Base-by-base conservation (phyloP, 2,888 invertebrate species). In the Antheraea yamamai region DNA sequence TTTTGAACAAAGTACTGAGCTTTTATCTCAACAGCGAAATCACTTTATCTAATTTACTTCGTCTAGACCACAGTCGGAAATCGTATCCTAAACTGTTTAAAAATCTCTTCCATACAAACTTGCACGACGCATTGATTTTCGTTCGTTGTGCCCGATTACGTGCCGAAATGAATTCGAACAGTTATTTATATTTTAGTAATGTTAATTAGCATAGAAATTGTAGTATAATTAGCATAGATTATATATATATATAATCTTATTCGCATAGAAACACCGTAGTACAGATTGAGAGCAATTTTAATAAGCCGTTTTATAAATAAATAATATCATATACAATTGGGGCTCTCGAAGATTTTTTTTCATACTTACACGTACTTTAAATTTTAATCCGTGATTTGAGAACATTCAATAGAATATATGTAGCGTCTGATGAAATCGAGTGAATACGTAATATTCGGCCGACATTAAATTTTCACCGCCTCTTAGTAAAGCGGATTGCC, bases 381-480 rank as follows among this genome's bases (percentile, higher is more conserved):
- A 20, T 30, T 66, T 66, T 66, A 14, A 30, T 66, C 4, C 26
- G 30, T 23, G 26, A 70, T 70, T 70, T 39, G 39, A 39, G 23
- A 70, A 70, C 39, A 70, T 39, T 70, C 39, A 70, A 35, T 70
- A 70, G 39, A 20, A 39, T 39, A n/a, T 68, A n/a, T 61, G 23
- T 61, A 61, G 12, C 80, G 78, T 80, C 80, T 76, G 77, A 78
- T 82, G 77, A 80, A 77, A 80, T 79, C 78, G 77, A 79, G 79
- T 76, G 80, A 76, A 81, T 83, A 80, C 79, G 83, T 87, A 83
- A 89, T 90, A 90, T 91, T 89, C 83, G 81, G 83, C 82, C 83
- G 87, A 85, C 89, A 92, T 93, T 91, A 91, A 90, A 90, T 89
- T 92, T 92, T 91, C 90, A 89, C 88, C 86, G 87, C 87, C 89